Evolutionary conservation across 2,113 vertebrate species (phyloP).

Genomic region (Mionectes macconnelli): DNA sequence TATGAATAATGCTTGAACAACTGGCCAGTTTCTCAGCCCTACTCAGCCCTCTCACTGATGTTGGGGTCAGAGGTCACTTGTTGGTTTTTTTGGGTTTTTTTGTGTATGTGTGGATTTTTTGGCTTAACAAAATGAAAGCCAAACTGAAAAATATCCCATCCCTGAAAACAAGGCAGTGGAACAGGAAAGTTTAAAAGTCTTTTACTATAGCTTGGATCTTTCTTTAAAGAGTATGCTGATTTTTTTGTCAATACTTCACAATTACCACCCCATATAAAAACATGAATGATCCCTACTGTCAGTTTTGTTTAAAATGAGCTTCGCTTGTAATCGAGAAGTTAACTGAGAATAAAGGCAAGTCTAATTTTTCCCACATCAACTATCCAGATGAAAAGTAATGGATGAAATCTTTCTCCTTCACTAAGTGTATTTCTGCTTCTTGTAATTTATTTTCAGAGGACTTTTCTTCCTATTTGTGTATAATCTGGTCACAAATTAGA

Average conservation of each 20-base stretch:
- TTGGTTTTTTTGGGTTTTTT: not conserved
- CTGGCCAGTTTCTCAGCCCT: not conserved
- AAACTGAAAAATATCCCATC: not conserved
- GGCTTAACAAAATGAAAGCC: not conserved
- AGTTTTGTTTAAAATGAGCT: not conserved
- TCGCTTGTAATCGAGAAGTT: not conserved
- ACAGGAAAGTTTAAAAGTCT: not conserved
- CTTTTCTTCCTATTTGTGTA: not conserved
- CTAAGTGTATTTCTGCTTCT: not conserved
- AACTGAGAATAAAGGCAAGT: not conserved
- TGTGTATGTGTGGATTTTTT: not conserved
- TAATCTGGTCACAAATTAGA: not conserved
- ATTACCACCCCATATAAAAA: not conserved
- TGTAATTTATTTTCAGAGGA: not conserved
- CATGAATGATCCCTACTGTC: not conserved
- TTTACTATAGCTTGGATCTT: not conserved
- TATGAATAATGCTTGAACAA: accelerated
- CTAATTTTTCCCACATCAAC: not conserved
- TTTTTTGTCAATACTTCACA: not conserved
- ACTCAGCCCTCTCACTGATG: not conserved
- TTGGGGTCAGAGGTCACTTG: not conserved
- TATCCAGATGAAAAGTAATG: not conserved
- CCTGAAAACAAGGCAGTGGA: not conserved
- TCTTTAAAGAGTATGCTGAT: not conserved
- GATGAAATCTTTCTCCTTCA: not conserved